Base-by-base conservation (phyloP, 1,140 invertebrate species). In the Cepaea nemoralis region DNA sequence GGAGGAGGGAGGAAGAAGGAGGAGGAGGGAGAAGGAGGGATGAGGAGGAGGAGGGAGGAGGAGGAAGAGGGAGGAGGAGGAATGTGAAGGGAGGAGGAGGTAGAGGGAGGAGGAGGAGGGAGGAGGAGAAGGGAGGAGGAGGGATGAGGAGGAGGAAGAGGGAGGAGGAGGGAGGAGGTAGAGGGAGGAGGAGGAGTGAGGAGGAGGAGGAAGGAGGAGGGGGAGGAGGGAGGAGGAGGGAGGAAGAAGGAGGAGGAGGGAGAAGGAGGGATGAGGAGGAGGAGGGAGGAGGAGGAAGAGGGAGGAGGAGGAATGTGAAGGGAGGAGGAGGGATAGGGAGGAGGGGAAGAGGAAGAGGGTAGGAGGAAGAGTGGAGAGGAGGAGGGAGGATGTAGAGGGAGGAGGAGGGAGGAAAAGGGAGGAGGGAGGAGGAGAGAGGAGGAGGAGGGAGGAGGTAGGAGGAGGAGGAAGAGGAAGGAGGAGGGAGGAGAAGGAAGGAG, bases 351-450 rank as follows among this genome's bases (percentile, higher is more conserved):
- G n/a, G n/a, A n/a, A n/a, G n/a, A n/a, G n/a, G n/a, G n/a, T n/a
- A n/a, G n/a, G n/a, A n/a, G n/a, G n/a, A n/a, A n/a, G n/a, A n/a
- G n/a, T n/a, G n/a, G n/a, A n/a, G n/a, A n/a, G n/a, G n/a, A n/a
- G n/a, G n/a, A n/a, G n/a, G n/a, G n/a, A n/a, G n/a, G n/a, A n/a
- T n/a, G n/a, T n/a, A n/a, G n/a, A n/a, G n/a, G n/a, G n/a, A n/a
- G 42, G 42, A 39, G n/a, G 45, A 76, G 42, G 42, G 50, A 31
- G 74, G 35, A n/a, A n/a, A n/a, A n/a, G n/a, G n/a, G n/a, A n/a
- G n/a, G 50, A n/a, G 50, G 50, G 50, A n/a, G 69, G 69, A 22
- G 31, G 1, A 6, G 24, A 55, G 14, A 16, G n/a, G n/a, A 55
- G 14, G 50, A 16, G 14, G n/a, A 16, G n/a, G 14, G 50, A 16